Percentiles rank a stretch among this genome's conserved stretches.
Conservation (phyloP, 2,113 vertebrate genomes). For the Mustela nigripes region DNA sequence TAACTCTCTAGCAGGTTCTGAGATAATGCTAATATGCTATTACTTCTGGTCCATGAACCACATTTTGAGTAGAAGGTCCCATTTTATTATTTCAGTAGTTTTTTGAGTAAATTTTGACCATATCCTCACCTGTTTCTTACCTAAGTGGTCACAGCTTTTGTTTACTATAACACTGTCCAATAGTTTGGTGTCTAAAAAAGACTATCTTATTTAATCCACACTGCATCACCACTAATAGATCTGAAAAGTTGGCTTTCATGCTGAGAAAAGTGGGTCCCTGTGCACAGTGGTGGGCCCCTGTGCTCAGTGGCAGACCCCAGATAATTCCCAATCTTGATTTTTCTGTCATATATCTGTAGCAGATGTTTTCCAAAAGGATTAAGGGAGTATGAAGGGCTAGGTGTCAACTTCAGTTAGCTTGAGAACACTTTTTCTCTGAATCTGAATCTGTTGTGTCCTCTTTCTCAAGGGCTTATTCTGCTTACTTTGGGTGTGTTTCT, state of each 20-base stretch:
- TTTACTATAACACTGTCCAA: background rate
- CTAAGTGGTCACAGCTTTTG: background rate
- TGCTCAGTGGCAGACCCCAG: too few relatives aligned
- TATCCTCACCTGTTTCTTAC: background rate
- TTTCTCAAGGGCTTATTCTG: background rate
- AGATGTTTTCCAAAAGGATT: background rate
- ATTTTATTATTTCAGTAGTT: slow-evolving; percentile 17
- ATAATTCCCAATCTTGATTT: background rate
- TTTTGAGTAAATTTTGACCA: background rate
- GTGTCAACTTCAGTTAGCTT: background rate
- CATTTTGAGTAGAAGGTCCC: background rate
- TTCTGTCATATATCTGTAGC: background rate
- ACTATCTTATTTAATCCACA: background rate
- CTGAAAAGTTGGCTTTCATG: background rate
- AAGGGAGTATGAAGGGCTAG: background rate
- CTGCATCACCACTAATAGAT: background rate
- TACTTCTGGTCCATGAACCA: background rate
- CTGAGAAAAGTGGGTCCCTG: background rate
- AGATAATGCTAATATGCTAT: background rate
- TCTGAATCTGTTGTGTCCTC: background rate
- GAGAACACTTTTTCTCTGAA: background rate
- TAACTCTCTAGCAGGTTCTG: background rate
- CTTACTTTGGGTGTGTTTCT: background rate
- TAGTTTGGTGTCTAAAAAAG: background rate
- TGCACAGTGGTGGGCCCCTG: background rate